These are phyloP conservation scores for Lasiurus borealis DNA, from an alignment of 2,113 vertebrate species.

Conservation along the genomic window DNA sequence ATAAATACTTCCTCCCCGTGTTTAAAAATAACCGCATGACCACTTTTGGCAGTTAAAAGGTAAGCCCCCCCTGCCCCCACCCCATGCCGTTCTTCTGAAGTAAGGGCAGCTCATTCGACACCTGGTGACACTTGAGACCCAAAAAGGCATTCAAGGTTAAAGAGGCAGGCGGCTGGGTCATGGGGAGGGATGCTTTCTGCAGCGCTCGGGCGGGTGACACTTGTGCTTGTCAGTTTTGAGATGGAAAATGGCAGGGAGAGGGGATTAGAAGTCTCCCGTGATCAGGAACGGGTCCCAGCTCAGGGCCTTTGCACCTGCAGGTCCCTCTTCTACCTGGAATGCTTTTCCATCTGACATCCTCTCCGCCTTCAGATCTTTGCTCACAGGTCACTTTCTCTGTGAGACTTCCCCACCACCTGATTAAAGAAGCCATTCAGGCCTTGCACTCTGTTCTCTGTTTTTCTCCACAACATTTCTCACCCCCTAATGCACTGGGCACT, in stretches of 20 bases:
- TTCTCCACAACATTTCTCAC: not conserved
- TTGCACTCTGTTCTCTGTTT: not conserved
- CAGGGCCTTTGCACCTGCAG: slow-evolving; percentile 26
- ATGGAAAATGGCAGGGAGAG: not conserved
- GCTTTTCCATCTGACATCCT: not conserved
- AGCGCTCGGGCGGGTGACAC: slow-evolving; percentile 68
- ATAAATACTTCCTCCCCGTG: slow-evolving; percentile 87
- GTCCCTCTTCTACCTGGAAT: not conserved
- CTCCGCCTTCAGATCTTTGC: not conserved
- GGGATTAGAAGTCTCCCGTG: not conserved
- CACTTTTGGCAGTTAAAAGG: slow-evolving; percentile 97
- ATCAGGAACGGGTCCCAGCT: not conserved
- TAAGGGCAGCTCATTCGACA: slow-evolving; percentile 87
- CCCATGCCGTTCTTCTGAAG: slow-evolving; percentile 89
- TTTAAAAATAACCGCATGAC: slow-evolving; percentile 96
- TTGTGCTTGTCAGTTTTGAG: slow-evolving; percentile 73
- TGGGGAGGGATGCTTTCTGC: slow-evolving; percentile 47
- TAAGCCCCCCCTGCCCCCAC: slow-evolving; percentile 82
- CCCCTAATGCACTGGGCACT: not conserved
- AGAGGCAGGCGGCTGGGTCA: slow-evolving; percentile 57
- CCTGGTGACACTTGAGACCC: slow-evolving; percentile 87
- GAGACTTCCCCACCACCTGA: not conserved
- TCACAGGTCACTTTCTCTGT: not conserved
- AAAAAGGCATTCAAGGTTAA: slow-evolving; percentile 89
- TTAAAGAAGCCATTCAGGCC: not conserved